phyloP scores from a whole-genome alignment of 2,888 invertebrate genomes.

The Cantharis rufa region DNA sequence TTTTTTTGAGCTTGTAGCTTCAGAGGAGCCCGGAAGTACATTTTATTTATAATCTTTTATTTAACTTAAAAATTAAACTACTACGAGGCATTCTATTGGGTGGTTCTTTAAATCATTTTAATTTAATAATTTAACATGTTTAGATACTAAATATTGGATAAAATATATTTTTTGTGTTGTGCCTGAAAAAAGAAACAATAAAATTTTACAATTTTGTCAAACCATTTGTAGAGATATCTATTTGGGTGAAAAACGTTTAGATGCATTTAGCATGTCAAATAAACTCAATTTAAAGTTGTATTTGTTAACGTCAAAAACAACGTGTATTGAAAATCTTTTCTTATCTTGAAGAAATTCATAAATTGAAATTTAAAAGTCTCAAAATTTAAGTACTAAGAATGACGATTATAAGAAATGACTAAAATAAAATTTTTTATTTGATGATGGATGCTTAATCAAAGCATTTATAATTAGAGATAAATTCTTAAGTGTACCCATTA shows the following conservation, averaged over 20 bases:
- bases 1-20: neutral
- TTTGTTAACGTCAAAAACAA: constrained; percentile 1
- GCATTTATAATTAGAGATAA: neutral
- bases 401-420: neutral
- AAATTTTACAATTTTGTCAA: neutral
- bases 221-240: neutral
- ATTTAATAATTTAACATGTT: neutral
- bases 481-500: neutral
- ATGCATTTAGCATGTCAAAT: constrained; percentile 1
- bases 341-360: neutral
- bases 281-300: constrained; percentile 4
- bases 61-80: neutral
- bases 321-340: neutral
- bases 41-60: neutral
- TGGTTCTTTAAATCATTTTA: too few relatives aligned
- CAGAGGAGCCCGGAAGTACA: neutral
- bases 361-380: neutral
- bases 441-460: neutral
- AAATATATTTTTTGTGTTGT: neutral
- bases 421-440: neutral
- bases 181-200: neutral
- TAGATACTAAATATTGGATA: neutral
- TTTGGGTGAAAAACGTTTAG: neutral
- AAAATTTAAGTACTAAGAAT: neutral
- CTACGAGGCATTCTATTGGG: neutral